These are phyloP conservation scores for Neuroscelio doddi DNA, from an alignment of 2,888 invertebrate species.

Conservation along the genomic window DNA sequence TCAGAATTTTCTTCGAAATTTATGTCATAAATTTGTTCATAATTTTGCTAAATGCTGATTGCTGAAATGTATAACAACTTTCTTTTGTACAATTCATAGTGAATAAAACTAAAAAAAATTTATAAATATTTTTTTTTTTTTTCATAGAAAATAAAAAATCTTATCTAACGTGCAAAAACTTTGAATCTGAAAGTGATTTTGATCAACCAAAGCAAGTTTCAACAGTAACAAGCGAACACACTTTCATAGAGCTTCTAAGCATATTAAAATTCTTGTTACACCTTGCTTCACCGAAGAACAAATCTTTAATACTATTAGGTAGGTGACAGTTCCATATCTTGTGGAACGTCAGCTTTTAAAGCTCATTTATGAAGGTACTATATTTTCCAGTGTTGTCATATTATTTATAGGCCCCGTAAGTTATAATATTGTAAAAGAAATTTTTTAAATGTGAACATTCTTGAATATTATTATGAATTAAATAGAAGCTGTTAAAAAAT, in stretches of 20 bases:
- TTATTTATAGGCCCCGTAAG: background rate
- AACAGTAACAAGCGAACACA: constrained; percentile 46
- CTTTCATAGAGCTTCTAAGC: constrained; percentile 64
- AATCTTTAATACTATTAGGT: constrained; percentile 62
- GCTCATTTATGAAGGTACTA: constrained; percentile 38
- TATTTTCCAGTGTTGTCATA: constrained; percentile 25
- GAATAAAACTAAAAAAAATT: too few relatives aligned
- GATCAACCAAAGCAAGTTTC: constrained; percentile 24
- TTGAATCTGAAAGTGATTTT: constrained; percentile 21
- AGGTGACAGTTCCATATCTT: constrained; percentile 37
- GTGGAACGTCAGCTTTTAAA: constrained; percentile 45
- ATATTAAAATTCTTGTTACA: constrained; percentile 60
- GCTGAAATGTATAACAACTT: too few relatives aligned
- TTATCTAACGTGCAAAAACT: background rate
- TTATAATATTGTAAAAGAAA: too few relatives aligned
- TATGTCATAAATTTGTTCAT: too few relatives aligned
- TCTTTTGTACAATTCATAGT: too few relatives aligned
- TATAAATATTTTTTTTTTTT: too few relatives aligned
- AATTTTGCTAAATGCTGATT: too few relatives aligned
- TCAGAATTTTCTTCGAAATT: too few relatives aligned
- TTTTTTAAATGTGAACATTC: too few relatives aligned
- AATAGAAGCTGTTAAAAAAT: too few relatives aligned
- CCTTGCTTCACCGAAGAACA: constrained; percentile 48
- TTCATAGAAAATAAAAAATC: constrained; percentile 17
- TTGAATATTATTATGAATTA: too few relatives aligned